phyloP scores from a whole-genome alignment of 2,888 invertebrate species.

The Idaea biselata region DNA sequence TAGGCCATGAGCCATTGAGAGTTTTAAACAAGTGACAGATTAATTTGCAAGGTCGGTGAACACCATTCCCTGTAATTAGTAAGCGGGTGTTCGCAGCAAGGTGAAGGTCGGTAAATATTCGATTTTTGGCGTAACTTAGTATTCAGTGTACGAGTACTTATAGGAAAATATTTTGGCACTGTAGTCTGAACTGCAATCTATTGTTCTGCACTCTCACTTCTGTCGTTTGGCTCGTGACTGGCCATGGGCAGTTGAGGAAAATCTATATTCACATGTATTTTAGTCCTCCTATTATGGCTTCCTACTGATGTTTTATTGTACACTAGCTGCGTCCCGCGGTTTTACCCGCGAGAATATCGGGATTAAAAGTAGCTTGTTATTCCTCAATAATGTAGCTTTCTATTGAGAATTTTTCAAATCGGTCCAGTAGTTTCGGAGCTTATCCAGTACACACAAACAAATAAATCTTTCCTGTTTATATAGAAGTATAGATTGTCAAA shows the following conservation, averaged over 20 bases:
- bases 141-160: conserved; percentile 33
- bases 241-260: background rate
- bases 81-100: conserved; percentile 41
- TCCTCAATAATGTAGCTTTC: too few species aligned
- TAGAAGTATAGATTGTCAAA: too few species aligned
- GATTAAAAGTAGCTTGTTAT: too few species aligned
- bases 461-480: too few species aligned
- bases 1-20: conserved; percentile 18
- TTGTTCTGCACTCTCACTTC: background rate
- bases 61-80: conserved; percentile 46
- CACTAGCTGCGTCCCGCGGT: too few species aligned
- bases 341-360: too few species aligned
- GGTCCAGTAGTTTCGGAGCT: too few species aligned
- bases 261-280: background rate
- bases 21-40: conserved; percentile 26
- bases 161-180: background rate
- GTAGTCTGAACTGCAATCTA: background rate
- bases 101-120: conserved; percentile 39
- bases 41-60: conserved; percentile 34
- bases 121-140: conserved; percentile 47
- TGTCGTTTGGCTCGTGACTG: background rate
- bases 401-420: too few species aligned
- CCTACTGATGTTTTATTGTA: background rate
- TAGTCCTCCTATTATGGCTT: too few species aligned
- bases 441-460: too few species aligned